A percentile compares a stretch with the other conserved stretches of the same genome.
These are phyloP conservation scores for Apostichopus leukothele DNA, from an alignment of 53 echinoderm and acorn worm genomes.

Conservation along the genomic window DNA sequence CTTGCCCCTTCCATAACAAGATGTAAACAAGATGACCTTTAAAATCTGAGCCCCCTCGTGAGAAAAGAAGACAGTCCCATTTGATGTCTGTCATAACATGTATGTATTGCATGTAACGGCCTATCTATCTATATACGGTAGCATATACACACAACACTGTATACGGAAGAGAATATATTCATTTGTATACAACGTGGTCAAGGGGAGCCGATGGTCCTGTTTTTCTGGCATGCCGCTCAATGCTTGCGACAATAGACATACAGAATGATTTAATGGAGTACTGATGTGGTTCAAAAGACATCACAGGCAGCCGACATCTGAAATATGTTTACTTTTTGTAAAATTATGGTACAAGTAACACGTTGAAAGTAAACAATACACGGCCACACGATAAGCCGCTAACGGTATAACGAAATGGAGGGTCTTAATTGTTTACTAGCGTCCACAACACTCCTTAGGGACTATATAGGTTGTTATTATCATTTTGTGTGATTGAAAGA, in stretches of 20 bases:
- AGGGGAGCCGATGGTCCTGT: neutral
- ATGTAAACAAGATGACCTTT: too few relatives aligned
- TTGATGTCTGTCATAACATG: too few relatives aligned
- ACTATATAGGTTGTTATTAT: neutral
- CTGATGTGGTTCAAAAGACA: slow-evolving; percentile 5
- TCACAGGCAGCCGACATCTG: slow-evolving; percentile 2
- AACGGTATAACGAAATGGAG: neutral
- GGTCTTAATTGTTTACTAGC: neutral
- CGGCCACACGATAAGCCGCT: neutral
- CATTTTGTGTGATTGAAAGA: neutral
- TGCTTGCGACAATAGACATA: slow-evolving; percentile 7
- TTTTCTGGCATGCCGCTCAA: neutral
- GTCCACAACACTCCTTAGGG: neutral
- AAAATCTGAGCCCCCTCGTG: too few relatives aligned
- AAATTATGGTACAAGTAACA: slow-evolving; percentile 14
- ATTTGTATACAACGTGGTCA: neutral
- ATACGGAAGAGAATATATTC: too few relatives aligned
- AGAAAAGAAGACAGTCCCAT: too few relatives aligned
- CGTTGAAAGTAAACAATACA: slow-evolving; percentile 3
- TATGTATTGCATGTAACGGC: too few relatives aligned
- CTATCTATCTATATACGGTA: too few relatives aligned
- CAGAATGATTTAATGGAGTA: neutral
- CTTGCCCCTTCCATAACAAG: too few relatives aligned
- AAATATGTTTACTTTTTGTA: slow-evolving; percentile 14
- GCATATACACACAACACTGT: too few relatives aligned